Base-by-base conservation (phyloP, 2,888 invertebrate species). In the Campoplex capitator region DNA sequence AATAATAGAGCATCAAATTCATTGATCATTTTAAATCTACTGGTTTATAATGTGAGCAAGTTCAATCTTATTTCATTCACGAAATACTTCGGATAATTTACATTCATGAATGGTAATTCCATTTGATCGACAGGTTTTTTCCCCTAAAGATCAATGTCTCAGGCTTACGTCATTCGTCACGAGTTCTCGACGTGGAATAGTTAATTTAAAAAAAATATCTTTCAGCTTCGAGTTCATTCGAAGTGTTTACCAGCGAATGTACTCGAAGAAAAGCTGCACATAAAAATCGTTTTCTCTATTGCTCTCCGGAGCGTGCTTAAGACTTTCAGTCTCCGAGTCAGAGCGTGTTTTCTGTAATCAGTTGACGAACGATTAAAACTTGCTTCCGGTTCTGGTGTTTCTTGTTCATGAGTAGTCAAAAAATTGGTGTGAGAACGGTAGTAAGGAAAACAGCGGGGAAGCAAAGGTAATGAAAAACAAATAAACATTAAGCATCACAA, bases 401-500 rank as follows among this genome's bases (percentile, higher is more conserved):
- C 58, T 74, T 45, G 38, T 48, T 28, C 68, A 32, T 74, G 58
- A 38, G 48, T n/a, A n/a, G 28, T 16, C 7, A 71, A 74, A 78
- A 51, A 77, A 68, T 67, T 35, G 38, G 54, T 28, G 38, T 23
- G 35, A 28, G 65, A 38, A 32, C 28, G 67, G 62, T 8, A 42
- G 35, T 11, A 28, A 79, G 48, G 35, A 18, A 56, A 65, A 83
- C 11, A 62, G 42, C 18, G 13, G 71, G 38, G n/a, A 67, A 38
- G 45, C 32, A 32, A 23, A 23, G 68, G 58, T 48, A 38, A 45
- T 32, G 23, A 45, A 77, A 74, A 84, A 77, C 32, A 58, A 83
- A 74, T 54, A 81, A 84, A 78, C 81, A 78, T 74, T 62, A 84
- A 16, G 54, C 77, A 58, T 74, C 65, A 76, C 79, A 71, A 83